Base-by-base conservation (phyloP, 2,888 invertebrate species). In the Oscheius onirici region DNA sequence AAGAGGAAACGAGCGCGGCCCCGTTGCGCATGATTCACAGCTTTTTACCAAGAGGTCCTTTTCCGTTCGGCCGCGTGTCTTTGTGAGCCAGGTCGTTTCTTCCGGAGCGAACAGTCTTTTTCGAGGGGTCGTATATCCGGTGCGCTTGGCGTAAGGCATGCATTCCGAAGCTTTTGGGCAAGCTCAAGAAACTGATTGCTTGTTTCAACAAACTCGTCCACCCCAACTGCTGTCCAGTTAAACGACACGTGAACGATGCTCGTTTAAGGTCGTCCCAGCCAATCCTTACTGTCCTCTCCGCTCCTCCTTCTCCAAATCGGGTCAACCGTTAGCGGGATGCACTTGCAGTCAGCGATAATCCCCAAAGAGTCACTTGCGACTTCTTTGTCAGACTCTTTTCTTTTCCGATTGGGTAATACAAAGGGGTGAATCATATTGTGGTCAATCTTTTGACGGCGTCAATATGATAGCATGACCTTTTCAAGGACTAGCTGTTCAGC, bases 231-330 rank as follows among this genome's bases (percentile, higher is more conserved):
- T 43, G 44, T 61, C 46, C 49, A 46, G 46, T 63, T 63, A 63
- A 63, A 63, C 63, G 63, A 63, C 63, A 28, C 49, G 49, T 63
- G 63, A 46, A 49, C 46, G 34, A 15, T 20, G 49, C 15, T 63
- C 63, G 26, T 63, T 26, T 46, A 49, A 63, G 63, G 63, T 49
- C 49, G 28, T 49, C 20, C 34, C 34, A 34, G 34, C 34, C 8
- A n/a, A 8, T 34, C 34, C 34, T 34, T 34, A 34, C 34, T 6
- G 34, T 34, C 34, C 34, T 34, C 34, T 0, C 34, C 34, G 34
- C 17, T 24, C 49, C 15, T 15, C 49, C 63, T 46, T 20, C 10
- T 20, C 49, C 46, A 26, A 63, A 49, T 63, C 49, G 46, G 63
- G 63, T 49, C 63, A 63, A n/a, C 63, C 63, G 63, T 63, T 63